Conservation (phyloP, 2,888 invertebrate species). For the Pecten maximus region DNA sequence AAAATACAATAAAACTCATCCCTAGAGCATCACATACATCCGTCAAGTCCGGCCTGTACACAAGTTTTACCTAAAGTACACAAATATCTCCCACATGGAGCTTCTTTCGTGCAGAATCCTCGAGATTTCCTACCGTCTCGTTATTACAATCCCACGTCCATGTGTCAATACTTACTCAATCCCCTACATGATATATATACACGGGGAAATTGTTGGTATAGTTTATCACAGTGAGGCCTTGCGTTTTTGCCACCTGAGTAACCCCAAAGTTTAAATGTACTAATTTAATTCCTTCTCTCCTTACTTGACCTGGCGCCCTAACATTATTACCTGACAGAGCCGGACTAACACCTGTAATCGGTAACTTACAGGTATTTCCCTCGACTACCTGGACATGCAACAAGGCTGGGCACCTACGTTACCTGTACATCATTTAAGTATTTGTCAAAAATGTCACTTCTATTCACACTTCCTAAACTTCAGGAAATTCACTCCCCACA, state of each 20-base stretch:
- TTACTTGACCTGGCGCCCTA: not conserved
- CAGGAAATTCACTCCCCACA: not conserved
- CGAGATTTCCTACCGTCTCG: not conserved
- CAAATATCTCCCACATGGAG: not conserved
- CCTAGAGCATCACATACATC: not conserved
- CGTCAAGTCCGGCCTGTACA: not conserved
- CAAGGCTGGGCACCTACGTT: not conserved
- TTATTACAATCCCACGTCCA: not conserved
- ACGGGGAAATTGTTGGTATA: not conserved
- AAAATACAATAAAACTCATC: slow-evolving; percentile 8
- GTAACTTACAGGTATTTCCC: not conserved
- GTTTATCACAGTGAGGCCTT: not conserved
- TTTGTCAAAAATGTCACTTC: not conserved
- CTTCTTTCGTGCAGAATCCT: not conserved
- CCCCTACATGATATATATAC: not conserved
- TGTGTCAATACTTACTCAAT: slow-evolving; percentile 3
- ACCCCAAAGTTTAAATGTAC: not conserved
- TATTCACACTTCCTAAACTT: not conserved
- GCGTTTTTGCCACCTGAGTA: slow-evolving; percentile 13
- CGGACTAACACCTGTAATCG: not conserved
- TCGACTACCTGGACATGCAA: slow-evolving; percentile 22
- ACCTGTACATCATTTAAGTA: not conserved
- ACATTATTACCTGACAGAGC: slow-evolving; percentile 16
- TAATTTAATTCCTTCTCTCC: slow-evolving; percentile 15
- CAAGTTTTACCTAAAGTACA: not conserved